A percentile compares a stretch with the other conserved stretches of the same genome.
Evolutionary conservation across 2,888 invertebrate genomes (phyloP).

Genomic region (Troilus luridus): DNA sequence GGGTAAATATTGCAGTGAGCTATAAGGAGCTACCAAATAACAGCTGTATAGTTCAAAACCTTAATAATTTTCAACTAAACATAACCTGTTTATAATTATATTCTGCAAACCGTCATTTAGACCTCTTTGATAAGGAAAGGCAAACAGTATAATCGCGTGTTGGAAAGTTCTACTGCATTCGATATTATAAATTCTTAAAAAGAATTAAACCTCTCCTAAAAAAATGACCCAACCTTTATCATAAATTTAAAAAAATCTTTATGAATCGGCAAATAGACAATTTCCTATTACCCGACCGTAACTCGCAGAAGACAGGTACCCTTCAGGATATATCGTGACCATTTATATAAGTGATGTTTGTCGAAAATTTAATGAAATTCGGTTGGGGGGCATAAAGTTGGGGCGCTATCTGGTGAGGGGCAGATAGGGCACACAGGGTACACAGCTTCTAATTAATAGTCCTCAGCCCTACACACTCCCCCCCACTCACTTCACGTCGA

Average conservation of each 20-base stretch:
- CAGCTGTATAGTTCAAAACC: too few species aligned
- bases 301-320: neutral
- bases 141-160: neutral
- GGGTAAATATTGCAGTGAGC: too few species aligned
- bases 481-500: neutral
- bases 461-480: neutral
- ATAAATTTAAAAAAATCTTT: neutral
- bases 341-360: conserved; percentile 31
- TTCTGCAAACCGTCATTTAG: too few species aligned
- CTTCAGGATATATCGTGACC: neutral
- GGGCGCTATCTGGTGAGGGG: neutral
- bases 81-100: too few species aligned
- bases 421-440: conserved; percentile 35
- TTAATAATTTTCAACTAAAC: too few species aligned
- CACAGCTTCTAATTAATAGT: conserved; percentile 8
- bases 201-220: neutral
- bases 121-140: neutral
- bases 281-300: neutral
- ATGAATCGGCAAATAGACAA: conserved; percentile 1
- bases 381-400: neutral
- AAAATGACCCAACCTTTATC: neutral
- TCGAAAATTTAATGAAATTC: conserved; percentile 34
- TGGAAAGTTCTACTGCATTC: neutral
- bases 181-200: neutral
- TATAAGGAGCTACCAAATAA: too few species aligned